A percentile compares a stretch with the other conserved stretches of the same genome.
Conservation (phyloP, 2,797 vertebrate species). For the Falco cherrug region DNA sequence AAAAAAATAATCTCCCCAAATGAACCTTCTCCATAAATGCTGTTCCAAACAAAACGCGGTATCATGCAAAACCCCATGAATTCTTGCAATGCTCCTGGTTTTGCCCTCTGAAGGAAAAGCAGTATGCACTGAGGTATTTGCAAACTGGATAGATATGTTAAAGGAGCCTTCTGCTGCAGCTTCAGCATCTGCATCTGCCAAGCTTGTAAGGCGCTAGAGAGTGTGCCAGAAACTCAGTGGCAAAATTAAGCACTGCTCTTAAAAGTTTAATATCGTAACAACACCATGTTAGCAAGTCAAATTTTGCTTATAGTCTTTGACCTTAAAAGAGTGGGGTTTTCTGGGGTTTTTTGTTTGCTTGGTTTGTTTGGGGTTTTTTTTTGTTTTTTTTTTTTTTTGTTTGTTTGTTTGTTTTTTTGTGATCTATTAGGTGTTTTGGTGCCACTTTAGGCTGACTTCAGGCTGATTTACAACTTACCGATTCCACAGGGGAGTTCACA, state of each 20-base stretch:
- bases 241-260: neutral
- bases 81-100: rapidly evolving
- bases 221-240: neutral
- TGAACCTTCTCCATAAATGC: neutral
- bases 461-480: neutral
- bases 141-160: neutral
- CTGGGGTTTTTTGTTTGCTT: too few relatives aligned
- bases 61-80: neutral
- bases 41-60: neutral
- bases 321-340: neutral
- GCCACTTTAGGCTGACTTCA: neutral
- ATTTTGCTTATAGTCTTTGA: neutral
- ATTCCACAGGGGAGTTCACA: neutral
- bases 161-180: neutral
- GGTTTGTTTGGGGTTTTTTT: too few relatives aligned
- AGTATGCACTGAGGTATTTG: rapidly evolving
- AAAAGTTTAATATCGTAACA: neutral
- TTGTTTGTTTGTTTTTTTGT: neutral
- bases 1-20: neutral
- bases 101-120: neutral
- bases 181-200: neutral
- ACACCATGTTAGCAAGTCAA: neutral
- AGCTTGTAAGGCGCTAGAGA: neutral
- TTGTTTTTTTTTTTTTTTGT: too few relatives aligned
- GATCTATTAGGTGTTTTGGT: neutral